Evolutionary conservation across 2,797 vertebrate genomes (phyloP), one percentile per base, ranked within the genome.

Genomic region (Fundulus diaphanus): DNA sequence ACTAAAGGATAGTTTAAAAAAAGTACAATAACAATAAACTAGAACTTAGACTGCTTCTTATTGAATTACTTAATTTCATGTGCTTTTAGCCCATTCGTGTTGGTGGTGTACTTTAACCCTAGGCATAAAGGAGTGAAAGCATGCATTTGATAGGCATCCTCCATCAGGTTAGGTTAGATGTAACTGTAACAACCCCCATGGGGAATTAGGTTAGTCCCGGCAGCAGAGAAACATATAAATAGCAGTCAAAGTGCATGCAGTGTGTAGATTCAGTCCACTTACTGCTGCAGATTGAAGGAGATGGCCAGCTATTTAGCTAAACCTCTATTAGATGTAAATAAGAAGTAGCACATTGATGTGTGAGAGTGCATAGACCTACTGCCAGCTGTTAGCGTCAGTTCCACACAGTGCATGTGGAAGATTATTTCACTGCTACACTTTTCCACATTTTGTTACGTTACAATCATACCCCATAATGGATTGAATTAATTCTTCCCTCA

Each of bases 101-200:
- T 37, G 33, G 7, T 1, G 1, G 4, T 52, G 49, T 52, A 52
- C 22, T 52, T 7, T 52, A 24, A 52, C 49, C 49, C 49, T n/a
- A 52, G 20, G 49, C 7, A 52, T 37, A 73, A 79, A 74, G 80
- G 57, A 59, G 15, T 49, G 46, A 20, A 49, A 18, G 18, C 46
- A 49, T 33, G 16, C 7, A 8, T 59, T 59, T 59, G 57, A 59
- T 59, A 9, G 57, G 16, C 29, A 33, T 3, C 16, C 29, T 59
- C 57, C 7, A 59, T 59, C 57, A 33, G 57, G 57, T 59, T 59
- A 59, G 68, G n/a, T 24, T 29, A 33, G 69, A 84, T 74, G 69
- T 49, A 85, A 84, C 2, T 77, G 37, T 66, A 81, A 91, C 76
- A 77, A 67, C 74, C 37, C 78, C 63, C 75, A 49, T 22, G 72